A percentile compares a stretch with the other conserved stretches of the same genome.
Evolutionary conservation across 1,140 invertebrate species (phyloP).

Genomic region (Listronotus oregonensis): DNA sequence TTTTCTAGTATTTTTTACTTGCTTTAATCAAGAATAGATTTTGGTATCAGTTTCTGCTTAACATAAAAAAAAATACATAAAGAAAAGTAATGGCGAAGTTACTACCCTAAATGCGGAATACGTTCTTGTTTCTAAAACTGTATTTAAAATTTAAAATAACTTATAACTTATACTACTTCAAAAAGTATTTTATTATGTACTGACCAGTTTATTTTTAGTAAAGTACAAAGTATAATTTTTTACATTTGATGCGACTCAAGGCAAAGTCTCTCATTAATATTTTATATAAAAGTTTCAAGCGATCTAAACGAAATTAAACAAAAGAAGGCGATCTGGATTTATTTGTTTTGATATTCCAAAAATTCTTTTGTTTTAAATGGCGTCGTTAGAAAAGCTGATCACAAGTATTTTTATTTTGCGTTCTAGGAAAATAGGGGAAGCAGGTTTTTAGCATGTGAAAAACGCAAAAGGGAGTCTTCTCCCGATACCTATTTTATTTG

Average conservation of each 20-base stretch:
- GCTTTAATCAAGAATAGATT: too few relatives aligned
- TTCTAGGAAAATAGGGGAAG: background rate
- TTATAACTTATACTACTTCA: too few relatives aligned
- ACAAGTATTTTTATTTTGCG: background rate
- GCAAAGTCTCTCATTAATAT: constrained; percentile 1
- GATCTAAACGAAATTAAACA: background rate
- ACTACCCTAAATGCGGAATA: background rate
- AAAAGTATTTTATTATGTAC: too few relatives aligned
- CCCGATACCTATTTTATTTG: background rate
- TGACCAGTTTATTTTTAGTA: constrained; percentile 1
- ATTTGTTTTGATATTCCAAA: constrained; percentile 1
- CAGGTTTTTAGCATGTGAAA: background rate
- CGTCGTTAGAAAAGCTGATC: too few relatives aligned
- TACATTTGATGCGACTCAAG: background rate
- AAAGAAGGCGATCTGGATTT: background rate
- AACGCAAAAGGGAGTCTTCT: background rate
- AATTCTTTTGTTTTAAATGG: background rate
- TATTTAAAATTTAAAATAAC: too few relatives aligned
- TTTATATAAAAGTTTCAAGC: background rate
- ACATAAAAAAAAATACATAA: too few relatives aligned
- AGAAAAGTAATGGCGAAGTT: too few relatives aligned
- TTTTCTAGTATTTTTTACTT: constrained; percentile 11
- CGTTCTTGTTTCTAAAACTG: background rate
- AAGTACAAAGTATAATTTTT: constrained; percentile 6
- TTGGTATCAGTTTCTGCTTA: too few relatives aligned